A percentile compares a stretch with the other conserved stretches of the same genome.
These are phyloP conservation scores for Numenius arquata DNA, from an alignment of 2,113 vertebrate genomes.

Conservation along the genomic window DNA sequence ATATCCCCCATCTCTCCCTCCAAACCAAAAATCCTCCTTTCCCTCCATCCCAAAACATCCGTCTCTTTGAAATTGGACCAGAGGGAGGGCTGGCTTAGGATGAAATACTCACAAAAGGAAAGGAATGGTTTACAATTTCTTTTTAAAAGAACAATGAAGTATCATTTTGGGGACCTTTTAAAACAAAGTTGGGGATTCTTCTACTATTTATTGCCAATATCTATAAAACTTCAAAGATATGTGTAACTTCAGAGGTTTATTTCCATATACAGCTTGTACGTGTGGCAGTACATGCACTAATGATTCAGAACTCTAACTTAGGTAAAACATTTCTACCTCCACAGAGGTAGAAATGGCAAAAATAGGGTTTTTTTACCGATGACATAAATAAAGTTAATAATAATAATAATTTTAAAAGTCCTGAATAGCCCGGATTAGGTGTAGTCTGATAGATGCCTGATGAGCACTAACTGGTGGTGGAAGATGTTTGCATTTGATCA, in stretches of 20 bases:
- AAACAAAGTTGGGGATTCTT: neutral
- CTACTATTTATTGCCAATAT: neutral
- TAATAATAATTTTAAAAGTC: neutral
- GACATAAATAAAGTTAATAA: neutral
- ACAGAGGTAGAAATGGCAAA: neutral
- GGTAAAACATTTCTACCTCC: neutral
- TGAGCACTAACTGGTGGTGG: neutral
- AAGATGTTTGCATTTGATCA: neutral
- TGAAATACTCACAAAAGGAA: neutral
- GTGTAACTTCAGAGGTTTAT: neutral
- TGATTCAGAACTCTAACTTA: neutral
- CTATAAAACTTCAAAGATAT: neutral
- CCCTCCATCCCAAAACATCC: neutral
- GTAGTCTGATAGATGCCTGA: neutral
- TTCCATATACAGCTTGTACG: neutral
- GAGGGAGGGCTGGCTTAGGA: neutral
- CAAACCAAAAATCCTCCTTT: neutral
- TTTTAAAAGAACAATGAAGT: neutral
- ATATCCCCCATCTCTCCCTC: neutral
- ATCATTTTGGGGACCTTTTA: neutral
- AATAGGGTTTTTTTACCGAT: no score
- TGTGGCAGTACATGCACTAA: neutral
- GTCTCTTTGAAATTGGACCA: neutral
- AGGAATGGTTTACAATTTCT: neutral
- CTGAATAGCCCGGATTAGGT: neutral